These are phyloP conservation scores for Apodemia zela DNA, from an alignment of 2,888 invertebrate species.

Conservation along the genomic window DNA sequence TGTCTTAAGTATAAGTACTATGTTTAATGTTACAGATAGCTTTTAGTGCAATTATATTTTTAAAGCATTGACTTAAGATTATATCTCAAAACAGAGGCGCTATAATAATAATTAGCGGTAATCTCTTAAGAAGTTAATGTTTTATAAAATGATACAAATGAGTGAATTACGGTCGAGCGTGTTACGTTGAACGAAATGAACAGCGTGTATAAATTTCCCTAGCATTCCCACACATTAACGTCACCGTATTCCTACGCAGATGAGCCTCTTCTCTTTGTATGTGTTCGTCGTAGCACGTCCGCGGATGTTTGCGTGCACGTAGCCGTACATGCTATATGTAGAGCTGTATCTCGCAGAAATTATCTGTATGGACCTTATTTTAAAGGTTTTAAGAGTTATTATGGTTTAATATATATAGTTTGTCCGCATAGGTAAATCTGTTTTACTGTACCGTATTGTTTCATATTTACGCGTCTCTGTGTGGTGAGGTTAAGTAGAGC, in stretches of 20 bases:
- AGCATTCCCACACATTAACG: conserved; percentile 67
- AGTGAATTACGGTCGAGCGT: conserved; percentile 65
- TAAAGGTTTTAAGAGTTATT: conserved; percentile 38
- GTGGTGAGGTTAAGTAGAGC: conserved; percentile 80
- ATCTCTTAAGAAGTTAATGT: conserved; percentile 58
- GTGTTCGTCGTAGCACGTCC: conserved; percentile 30
- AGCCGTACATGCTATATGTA: conserved; percentile 42
- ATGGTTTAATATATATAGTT: conserved; percentile 33
- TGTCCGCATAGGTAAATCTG: conserved; percentile 54
- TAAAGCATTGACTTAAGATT: conserved; percentile 32
- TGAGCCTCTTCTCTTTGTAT: conserved; percentile 37
- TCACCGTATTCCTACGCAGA: conserved; percentile 51
- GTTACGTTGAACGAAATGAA: conserved; percentile 55
- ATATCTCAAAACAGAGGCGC: conserved; percentile 41
- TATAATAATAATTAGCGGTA: conserved; percentile 57
- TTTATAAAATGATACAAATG: conserved; percentile 69
- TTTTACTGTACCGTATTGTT: conserved; percentile 78
- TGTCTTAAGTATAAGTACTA: neutral
- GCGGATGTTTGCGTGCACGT: conserved; percentile 56
- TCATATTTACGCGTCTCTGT: conserved; percentile 77
- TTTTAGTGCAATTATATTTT: conserved; percentile 8
- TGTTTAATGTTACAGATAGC: neutral
- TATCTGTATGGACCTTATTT: conserved; percentile 38
- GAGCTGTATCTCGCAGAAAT: conserved; percentile 28
- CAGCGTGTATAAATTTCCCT: conserved; percentile 75